A percentile compares a stretch with the other conserved stretches of the same genome.
Conservation (phyloP, 2,888 invertebrate genomes). For the Ceramica pisi region DNA sequence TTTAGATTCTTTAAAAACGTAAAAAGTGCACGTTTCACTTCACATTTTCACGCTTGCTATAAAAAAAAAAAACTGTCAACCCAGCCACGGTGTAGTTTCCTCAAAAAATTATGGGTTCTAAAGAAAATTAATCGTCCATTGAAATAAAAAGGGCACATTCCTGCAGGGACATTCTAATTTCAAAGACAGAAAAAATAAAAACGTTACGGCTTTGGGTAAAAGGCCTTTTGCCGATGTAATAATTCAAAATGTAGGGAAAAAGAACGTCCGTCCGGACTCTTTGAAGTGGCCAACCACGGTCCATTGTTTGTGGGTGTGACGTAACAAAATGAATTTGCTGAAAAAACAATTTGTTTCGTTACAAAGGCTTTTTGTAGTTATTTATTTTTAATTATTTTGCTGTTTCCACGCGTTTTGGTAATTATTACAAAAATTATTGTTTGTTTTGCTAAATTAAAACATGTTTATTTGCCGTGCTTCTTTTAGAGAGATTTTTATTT, state of each 20-base stretch:
- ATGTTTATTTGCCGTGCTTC: too few relatives aligned
- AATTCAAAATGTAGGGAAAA: constrained; percentile 62
- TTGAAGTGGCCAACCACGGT: constrained; percentile 58
- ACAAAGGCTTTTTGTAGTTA: constrained; percentile 13
- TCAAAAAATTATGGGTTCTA: constrained; percentile 1
- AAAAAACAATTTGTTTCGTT: constrained; percentile 13
- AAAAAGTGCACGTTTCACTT: not conserved
- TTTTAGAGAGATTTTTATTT: too few relatives aligned
- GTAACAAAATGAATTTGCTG: constrained; percentile 61
- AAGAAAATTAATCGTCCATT: constrained; percentile 46
- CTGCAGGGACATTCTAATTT: constrained; percentile 65
- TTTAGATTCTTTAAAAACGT: not conserved
- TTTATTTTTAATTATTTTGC: constrained; percentile 8
- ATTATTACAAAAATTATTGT: constrained; percentile 24
- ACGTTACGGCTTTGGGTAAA: constrained; percentile 56
- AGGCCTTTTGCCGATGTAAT: constrained; percentile 51
- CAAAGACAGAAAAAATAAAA: constrained; percentile 62
- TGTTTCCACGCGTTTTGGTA: constrained; percentile 8
- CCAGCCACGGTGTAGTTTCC: not conserved
- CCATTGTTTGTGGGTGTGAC: constrained; percentile 64
- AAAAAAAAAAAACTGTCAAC: not conserved
- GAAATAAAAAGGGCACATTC: constrained; percentile 52
- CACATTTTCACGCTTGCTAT: not conserved
- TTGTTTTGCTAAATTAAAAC: constrained; percentile 1
- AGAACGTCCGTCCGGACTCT: constrained; percentile 44